These are phyloP conservation scores for Zosterops lateralis DNA, from an alignment of 2,113 vertebrate genomes.

Conservation along the genomic window DNA sequence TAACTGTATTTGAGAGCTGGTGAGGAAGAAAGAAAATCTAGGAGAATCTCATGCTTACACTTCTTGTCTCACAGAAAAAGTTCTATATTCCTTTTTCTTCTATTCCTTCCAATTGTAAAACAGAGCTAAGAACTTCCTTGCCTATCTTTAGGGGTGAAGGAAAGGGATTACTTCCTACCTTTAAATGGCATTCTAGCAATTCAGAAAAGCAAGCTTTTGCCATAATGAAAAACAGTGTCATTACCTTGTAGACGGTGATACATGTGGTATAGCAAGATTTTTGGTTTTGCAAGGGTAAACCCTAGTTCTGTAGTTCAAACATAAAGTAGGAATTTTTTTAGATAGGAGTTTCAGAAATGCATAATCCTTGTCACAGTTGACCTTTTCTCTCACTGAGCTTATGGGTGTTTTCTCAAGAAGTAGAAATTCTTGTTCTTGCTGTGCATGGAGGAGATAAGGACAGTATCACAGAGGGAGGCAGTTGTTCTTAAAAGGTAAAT, in stretches of 20 bases:
- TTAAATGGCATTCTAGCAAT: neutral
- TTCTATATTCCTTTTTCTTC: neutral
- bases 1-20: neutral
- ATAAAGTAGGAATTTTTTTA: neutral
- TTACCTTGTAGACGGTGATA: neutral
- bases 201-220: neutral
- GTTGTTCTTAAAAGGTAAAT: neutral
- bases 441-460: neutral
- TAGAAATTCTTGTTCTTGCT: slow-evolving; percentile 39
- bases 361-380: neutral
- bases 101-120: neutral
- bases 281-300: neutral
- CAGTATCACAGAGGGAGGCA: neutral
- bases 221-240: neutral
- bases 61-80: neutral
- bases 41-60: neutral
- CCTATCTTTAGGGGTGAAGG: neutral
- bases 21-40: neutral
- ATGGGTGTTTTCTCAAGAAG: slow-evolving; percentile 19
- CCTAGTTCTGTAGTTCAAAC: neutral
- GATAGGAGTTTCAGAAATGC: neutral
- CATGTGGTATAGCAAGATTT: neutral
- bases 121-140: neutral
- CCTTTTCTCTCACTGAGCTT: neutral
- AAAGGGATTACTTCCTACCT: neutral